Conservation (phyloP, 2,113 vertebrate species). For the Tetrax tetrax region DNA sequence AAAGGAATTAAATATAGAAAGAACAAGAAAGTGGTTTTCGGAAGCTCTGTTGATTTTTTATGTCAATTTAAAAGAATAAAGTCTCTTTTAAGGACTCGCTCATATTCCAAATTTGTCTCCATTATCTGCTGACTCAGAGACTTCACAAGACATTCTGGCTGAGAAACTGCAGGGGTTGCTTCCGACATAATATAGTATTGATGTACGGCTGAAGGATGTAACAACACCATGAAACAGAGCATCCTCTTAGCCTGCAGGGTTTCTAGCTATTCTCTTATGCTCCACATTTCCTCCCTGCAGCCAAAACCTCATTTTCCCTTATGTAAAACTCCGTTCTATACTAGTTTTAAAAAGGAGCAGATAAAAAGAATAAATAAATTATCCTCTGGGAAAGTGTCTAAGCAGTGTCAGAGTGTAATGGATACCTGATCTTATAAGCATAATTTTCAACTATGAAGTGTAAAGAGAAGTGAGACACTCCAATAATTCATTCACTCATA, state of each 20-base stretch:
- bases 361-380: slow-evolving; percentile 56
- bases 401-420: slow-evolving; percentile 9
- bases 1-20: slow-evolving; percentile 30
- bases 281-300: slow-evolving; percentile 4
- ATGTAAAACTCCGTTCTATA: slow-evolving; percentile 2
- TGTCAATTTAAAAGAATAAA: slow-evolving; percentile 11
- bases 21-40: not conserved
- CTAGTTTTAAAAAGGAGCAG: slow-evolving; percentile 36
- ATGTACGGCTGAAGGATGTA: slow-evolving; percentile 37
- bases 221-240: slow-evolving; percentile 22
- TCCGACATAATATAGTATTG: slow-evolving; percentile 24
- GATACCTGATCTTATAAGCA: slow-evolving; percentile 29
- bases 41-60: slow-evolving; percentile 5
- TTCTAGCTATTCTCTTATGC: slow-evolving; percentile 30
- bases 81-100: not conserved
- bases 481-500: slow-evolving; percentile 27
- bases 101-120: slow-evolving; percentile 26
- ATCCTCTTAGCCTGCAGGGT: slow-evolving; percentile 41
- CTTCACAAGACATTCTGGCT: slow-evolving; percentile 45
- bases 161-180: slow-evolving; percentile 52
- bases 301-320: slow-evolving; percentile 3
- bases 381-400: not conserved
- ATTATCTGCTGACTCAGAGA: slow-evolving; percentile 60
- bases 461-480: slow-evolving; percentile 5
- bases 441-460: slow-evolving; percentile 37